Percentiles rank a stretch among this genome's conserved stretches.
phyloP scores from a whole-genome alignment of 2,888 invertebrate species.

The Lasioglossum leucozonium region DNA sequence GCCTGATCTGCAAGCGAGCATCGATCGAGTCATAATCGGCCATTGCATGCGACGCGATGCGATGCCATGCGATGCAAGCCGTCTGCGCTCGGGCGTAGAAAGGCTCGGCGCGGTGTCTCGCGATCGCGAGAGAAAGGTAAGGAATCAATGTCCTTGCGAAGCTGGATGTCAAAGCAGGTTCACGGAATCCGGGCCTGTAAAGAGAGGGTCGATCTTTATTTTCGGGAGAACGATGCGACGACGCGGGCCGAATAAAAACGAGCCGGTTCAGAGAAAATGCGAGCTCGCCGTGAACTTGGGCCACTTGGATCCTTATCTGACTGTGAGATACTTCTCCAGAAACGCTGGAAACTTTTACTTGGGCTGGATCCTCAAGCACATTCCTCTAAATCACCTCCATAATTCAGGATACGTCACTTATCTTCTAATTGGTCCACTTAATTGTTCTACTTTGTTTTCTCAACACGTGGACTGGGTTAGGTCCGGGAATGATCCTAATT shows the following conservation, averaged over 20 bases:
- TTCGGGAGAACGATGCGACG: not conserved
- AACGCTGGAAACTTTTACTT: not conserved
- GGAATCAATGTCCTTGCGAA: conserved; percentile 53
- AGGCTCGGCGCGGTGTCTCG: conserved; percentile 17
- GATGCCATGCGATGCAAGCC: not conserved
- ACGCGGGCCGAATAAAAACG: not conserved
- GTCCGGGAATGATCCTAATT: too few relatives aligned
- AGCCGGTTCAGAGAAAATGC: not conserved
- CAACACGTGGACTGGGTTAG: too few relatives aligned
- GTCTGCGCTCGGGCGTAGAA: conserved; percentile 26
- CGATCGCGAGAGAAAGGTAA: conserved; percentile 50
- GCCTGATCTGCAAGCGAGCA: not conserved
- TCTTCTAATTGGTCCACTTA: not conserved
- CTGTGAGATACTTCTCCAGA: not conserved
- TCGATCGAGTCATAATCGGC: conserved; percentile 35
- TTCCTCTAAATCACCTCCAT: not conserved
- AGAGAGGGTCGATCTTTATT: conserved; percentile 21
- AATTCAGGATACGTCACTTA: not conserved
- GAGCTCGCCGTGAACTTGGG: not conserved
- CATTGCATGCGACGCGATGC: not conserved
- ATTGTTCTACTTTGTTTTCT: not conserved
- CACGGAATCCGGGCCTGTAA: conserved; percentile 37
- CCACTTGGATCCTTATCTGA: not conserved
- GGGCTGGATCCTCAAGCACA: not conserved
- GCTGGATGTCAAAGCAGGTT: conserved; percentile 41